phyloP scores from a whole-genome alignment of 2,797 vertebrate species.

The Manis pentadactyla region DNA sequence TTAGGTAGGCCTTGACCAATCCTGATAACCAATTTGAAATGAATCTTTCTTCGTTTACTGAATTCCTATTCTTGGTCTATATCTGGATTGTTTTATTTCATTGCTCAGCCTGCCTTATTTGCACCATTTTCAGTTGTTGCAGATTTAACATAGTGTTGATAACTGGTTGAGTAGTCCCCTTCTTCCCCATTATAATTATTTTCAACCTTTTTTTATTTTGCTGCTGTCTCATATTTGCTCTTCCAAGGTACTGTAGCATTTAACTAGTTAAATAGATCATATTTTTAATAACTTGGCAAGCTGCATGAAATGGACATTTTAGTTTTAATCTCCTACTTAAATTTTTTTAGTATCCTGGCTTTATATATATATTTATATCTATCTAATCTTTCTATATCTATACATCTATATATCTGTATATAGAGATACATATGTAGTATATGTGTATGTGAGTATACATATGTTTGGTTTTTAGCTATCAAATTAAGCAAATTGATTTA shows the following conservation, averaged over 20 bases:
- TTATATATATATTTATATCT: not conserved
- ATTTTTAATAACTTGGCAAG: constrained; percentile 31
- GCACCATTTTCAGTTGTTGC: not conserved
- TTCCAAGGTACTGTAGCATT: not conserved
- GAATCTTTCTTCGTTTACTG: not conserved
- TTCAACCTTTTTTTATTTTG: not conserved
- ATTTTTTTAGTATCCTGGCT: not conserved
- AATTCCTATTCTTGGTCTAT: not conserved
- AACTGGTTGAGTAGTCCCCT: not conserved
- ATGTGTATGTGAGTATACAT: not conserved
- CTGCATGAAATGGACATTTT: not conserved
- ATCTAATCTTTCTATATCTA: not conserved
- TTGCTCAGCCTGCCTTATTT: not conserved
- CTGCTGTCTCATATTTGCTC: not conserved
- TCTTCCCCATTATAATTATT: not conserved
- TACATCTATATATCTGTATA: not conserved
- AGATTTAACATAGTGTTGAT: not conserved
- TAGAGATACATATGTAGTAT: not conserved
- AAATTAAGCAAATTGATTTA: not conserved
- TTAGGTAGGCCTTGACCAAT: not conserved
- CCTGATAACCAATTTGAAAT: not conserved
- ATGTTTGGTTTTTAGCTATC: constrained; percentile 33
- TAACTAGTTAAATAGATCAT: not conserved
- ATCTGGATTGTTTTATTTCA: not conserved
- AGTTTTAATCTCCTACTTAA: constrained; percentile 11